Evolutionary conservation across 2,888 invertebrate genomes (phyloP).

Genomic region (Taphrorychus bicolor): DNA sequence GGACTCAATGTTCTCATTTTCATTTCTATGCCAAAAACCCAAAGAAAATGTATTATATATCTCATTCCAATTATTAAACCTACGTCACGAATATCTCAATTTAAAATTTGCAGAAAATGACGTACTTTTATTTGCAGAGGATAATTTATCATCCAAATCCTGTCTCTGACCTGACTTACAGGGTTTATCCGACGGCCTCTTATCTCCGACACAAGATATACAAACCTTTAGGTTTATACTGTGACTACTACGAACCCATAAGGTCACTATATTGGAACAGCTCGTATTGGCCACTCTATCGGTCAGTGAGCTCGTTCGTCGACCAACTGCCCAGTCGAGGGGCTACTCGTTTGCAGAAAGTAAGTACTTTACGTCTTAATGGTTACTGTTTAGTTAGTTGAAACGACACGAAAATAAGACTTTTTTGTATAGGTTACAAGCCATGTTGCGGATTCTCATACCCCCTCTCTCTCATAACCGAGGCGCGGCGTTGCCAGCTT

Average conservation of each 20-base stretch:
- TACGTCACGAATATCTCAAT: too few species aligned
- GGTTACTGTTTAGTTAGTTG: neutral
- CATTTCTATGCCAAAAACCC: too few species aligned
- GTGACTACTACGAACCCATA: slow-evolving; percentile 50
- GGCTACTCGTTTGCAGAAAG: slow-evolving; percentile 47
- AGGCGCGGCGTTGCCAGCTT: too few species aligned
- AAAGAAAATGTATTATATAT: too few species aligned
- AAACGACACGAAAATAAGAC: too few species aligned
- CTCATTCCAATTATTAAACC: too few species aligned
- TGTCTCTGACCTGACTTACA: slow-evolving; percentile 44
- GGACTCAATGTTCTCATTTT: too few species aligned
- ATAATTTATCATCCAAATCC: slow-evolving; percentile 55
- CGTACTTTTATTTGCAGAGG: slow-evolving; percentile 49
- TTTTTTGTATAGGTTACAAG: too few species aligned
- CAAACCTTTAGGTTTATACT: slow-evolving; percentile 49
- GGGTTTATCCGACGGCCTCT: slow-evolving; percentile 43
- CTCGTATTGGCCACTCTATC: slow-evolving; percentile 48
- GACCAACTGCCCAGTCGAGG: slow-evolving; percentile 39
- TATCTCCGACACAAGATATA: slow-evolving; percentile 48
- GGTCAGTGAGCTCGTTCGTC: slow-evolving; percentile 42
- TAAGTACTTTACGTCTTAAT: slow-evolving; percentile 44
- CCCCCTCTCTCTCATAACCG: too few species aligned
- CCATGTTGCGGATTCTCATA: too few species aligned
- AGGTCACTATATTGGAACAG: slow-evolving; percentile 46
- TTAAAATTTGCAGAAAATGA: neutral